Evolutionary conservation across 2,797 vertebrate species (phyloP).

Genomic region (Remorina albescens): DNA sequence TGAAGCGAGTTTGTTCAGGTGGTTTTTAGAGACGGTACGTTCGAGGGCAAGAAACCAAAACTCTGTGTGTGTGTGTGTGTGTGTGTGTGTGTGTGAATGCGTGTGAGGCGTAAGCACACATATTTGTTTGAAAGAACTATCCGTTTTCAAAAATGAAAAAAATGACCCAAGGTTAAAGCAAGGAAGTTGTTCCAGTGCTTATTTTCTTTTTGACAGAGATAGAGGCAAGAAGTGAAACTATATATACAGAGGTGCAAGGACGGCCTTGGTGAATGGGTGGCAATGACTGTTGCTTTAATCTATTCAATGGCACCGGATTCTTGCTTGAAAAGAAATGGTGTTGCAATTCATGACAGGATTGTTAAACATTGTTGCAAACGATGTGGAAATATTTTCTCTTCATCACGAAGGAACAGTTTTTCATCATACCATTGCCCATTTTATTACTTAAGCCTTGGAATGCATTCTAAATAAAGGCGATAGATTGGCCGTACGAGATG

Average conservation of each 20-base stretch:
- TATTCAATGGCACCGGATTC: neutral
- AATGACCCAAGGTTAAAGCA: constrained; percentile 7
- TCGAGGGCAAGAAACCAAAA: constrained; percentile 57
- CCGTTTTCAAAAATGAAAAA: constrained; percentile 31
- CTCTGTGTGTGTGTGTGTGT: neutral
- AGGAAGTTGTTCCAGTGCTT: constrained; percentile 6
- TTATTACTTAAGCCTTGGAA: neutral
- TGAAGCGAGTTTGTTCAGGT: constrained; percentile 60
- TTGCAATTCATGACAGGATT: constrained; percentile 2
- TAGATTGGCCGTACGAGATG: neutral
- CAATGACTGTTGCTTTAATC: constrained; percentile 21
- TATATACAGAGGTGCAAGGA: constrained; percentile 9
- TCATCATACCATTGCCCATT: too few relatives aligned
- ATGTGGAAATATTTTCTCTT: constrained; percentile 9
- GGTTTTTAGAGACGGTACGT: constrained; percentile 55
- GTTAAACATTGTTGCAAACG: neutral
- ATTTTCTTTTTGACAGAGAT: constrained; percentile 12
- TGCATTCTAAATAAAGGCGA: neutral
- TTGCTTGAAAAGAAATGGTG: constrained; percentile 3
- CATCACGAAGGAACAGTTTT: neutral
- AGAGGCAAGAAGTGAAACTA: constrained; percentile 15
- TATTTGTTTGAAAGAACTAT: constrained; percentile 33
- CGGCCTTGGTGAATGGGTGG: constrained; percentile 17
- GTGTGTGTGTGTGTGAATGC: constrained; percentile 6
- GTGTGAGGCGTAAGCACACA: constrained; percentile 26